These are phyloP conservation scores for Zosterops pallidus DNA, from an alignment of 2,113 vertebrate genomes.

Conservation along the genomic window DNA sequence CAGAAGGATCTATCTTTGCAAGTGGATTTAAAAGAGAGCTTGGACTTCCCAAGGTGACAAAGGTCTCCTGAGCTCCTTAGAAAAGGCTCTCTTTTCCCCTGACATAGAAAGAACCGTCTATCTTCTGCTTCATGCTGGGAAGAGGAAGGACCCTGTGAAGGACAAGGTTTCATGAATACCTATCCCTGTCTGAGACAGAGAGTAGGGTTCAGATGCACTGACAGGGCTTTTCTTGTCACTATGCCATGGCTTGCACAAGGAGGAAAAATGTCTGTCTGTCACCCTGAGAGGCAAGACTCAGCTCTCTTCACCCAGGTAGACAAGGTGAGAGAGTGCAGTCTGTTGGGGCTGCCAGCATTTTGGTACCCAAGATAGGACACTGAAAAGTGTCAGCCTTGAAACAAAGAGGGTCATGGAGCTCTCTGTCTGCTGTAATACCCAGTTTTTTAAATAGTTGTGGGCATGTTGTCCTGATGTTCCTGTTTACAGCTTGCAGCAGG, in stretches of 20 bases:
- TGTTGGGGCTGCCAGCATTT: background rate
- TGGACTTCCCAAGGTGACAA: background rate
- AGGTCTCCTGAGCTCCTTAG: background rate
- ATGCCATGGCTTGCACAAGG: accelerated
- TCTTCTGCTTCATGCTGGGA: background rate
- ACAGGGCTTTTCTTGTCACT: background rate
- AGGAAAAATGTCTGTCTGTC: background rate
- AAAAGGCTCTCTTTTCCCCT: background rate
- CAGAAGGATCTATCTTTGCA: background rate
- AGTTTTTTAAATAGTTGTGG: background rate
- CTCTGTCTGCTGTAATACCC: background rate
- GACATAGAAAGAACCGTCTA: background rate
- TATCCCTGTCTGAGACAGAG: background rate
- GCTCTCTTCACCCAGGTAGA: background rate
- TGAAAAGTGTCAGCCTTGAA: background rate
- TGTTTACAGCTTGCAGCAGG: background rate
- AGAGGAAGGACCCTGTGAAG: background rate
- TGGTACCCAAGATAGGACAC: background rate
- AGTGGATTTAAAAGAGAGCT: background rate
- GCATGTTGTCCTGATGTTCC: background rate
- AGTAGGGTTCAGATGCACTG: background rate
- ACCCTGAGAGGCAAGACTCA: background rate
- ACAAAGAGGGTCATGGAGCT: background rate
- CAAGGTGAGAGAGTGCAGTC: background rate
- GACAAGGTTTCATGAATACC: background rate